Evolutionary conservation across 2,888 invertebrate species (phyloP).

Genomic region (Pharmacophagus antenor): DNA sequence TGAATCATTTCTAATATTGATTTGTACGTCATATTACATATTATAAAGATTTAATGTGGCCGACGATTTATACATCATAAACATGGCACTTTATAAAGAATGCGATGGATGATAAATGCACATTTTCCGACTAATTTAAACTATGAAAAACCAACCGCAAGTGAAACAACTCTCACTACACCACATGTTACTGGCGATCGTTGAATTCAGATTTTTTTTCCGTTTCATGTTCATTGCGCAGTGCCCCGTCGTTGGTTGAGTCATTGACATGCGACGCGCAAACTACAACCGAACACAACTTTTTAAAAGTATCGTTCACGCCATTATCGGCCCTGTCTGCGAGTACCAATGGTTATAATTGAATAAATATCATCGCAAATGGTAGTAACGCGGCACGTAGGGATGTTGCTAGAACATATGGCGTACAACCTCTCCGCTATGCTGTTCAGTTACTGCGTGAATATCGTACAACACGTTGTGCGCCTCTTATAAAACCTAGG

Average conservation of each 20-base stretch:
- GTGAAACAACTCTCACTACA: slow-evolving; percentile 30
- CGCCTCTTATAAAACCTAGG: slow-evolving; percentile 30
- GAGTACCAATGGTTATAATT: slow-evolving; percentile 30
- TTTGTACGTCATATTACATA: too few relatives aligned
- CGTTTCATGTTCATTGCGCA: slow-evolving; percentile 40
- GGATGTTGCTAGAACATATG: slow-evolving; percentile 39
- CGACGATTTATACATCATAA: too few relatives aligned
- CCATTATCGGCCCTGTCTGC: slow-evolving; percentile 33
- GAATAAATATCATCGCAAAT: slow-evolving; percentile 32
- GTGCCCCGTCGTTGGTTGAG: slow-evolving; percentile 36
- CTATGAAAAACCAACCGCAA: slow-evolving; percentile 20
- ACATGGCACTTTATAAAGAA: too few relatives aligned
- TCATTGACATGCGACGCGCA: slow-evolving; percentile 46
- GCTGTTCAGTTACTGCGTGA: slow-evolving; percentile 19
- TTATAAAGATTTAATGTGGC: too few relatives aligned
- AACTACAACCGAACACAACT: slow-evolving; percentile 36
- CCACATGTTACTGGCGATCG: slow-evolving; percentile 34
- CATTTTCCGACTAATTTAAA: slow-evolving; percentile 26
- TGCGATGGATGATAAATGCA: background rate
- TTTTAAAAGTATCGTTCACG: slow-evolving; percentile 31
- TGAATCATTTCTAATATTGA: too few relatives aligned
- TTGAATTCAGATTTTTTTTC: slow-evolving; percentile 39
- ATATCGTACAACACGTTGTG: slow-evolving; percentile 32
- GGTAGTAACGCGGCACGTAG: slow-evolving; percentile 34
- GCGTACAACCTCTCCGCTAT: slow-evolving; percentile 32